Conservation (phyloP, 2,888 invertebrate species). For the Scaptomyza parva region DNA sequence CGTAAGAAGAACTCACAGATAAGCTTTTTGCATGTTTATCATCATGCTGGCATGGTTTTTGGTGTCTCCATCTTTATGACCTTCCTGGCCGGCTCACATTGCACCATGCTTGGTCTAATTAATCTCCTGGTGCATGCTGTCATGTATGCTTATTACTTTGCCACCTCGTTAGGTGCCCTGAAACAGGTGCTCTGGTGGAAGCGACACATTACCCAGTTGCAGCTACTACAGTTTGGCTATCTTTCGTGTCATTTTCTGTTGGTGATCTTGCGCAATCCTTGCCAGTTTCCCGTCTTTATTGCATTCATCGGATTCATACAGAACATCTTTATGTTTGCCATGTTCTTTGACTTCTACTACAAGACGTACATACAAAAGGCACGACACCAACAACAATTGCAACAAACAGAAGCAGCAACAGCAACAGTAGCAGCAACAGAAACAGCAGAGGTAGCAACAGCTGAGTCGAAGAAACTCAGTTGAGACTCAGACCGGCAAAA, state of each 20-base stretch:
- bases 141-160: conserved; percentile 94
- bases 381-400: conserved; percentile 5
- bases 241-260: conserved; percentile 87
- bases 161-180: conserved; percentile 90
- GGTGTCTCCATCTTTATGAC: conserved; percentile 88
- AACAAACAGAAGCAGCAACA: not conserved
- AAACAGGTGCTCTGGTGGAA: conserved; percentile 92
- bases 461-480: conserved; percentile 32
- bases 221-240: conserved; percentile 90
- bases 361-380: conserved; percentile 73
- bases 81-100: conserved; percentile 88
- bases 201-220: conserved; percentile 93
- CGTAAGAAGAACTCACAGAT: conserved; percentile 93
- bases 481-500: conserved; percentile 37
- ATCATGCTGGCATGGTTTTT: conserved; percentile 92
- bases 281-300: conserved; percentile 72
- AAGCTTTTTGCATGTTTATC: conserved; percentile 94
- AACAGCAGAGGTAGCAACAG: not conserved
- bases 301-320: conserved; percentile 78
- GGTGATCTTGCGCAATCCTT: conserved; percentile 77
- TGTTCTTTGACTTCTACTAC: conserved; percentile 84
- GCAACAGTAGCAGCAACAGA: too few relatives aligned
- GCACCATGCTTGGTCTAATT: conserved; percentile 89
- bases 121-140: conserved; percentile 92
- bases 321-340: conserved; percentile 83